phyloP scores from a whole-genome alignment of 2,797 vertebrate genomes.

The Octomys mimax region DNA sequence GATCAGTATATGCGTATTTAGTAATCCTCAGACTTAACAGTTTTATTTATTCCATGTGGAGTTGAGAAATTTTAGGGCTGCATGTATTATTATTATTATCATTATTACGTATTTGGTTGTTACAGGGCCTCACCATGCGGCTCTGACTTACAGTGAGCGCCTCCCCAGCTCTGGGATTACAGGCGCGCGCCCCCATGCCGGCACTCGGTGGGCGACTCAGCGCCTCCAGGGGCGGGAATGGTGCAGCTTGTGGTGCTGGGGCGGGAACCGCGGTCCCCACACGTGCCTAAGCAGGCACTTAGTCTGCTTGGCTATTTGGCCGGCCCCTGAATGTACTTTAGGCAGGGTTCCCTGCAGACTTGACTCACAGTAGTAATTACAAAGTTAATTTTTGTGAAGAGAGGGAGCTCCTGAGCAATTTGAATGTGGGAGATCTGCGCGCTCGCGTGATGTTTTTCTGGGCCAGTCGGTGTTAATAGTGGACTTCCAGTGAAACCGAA shows the following conservation, averaged over 20 bases:
- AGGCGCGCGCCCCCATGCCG: too few relatives aligned
- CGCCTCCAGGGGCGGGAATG: too few relatives aligned
- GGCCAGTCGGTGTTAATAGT: background rate
- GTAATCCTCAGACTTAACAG: slow-evolving; percentile 24
- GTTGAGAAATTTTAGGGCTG: slow-evolving; percentile 27
- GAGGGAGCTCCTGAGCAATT: background rate
- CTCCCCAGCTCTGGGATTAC: too few relatives aligned
- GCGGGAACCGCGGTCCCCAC: too few relatives aligned
- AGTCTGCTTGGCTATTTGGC: too few relatives aligned
- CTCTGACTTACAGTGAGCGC: too few relatives aligned
- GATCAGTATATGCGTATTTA: background rate
- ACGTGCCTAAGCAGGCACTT: too few relatives aligned
- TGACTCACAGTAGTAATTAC: background rate
- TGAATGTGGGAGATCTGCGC: background rate
- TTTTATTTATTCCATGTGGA: background rate
- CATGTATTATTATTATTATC: slow-evolving; percentile 28
- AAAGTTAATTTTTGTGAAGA: slow-evolving; percentile 7
- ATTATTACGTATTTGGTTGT: too few relatives aligned
- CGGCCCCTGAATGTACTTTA: background rate
- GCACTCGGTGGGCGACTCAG: too few relatives aligned
- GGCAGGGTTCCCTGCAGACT: background rate
- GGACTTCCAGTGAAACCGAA: background rate
- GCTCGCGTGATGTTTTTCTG: background rate
- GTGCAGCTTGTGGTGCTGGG: too few relatives aligned
- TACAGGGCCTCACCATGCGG: too few relatives aligned